phyloP scores from a whole-genome alignment of 2,797 vertebrate genomes.

The Bradypodion pumilum region DNA sequence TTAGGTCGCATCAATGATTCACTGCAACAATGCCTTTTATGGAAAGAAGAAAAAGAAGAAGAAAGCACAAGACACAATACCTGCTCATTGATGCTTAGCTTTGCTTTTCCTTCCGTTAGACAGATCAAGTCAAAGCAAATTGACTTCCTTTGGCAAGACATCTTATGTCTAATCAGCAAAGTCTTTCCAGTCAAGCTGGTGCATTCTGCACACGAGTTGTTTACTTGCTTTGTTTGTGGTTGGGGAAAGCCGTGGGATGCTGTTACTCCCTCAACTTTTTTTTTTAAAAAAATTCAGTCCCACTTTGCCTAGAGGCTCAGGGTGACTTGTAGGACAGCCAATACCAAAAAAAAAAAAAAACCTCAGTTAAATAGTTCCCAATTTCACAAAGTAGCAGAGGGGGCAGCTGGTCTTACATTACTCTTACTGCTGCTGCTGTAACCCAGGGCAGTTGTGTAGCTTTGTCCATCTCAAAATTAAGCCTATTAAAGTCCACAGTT shows the following conservation, averaged over 20 bases:
- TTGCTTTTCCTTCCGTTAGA: conserved; percentile 44
- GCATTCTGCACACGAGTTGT: neutral
- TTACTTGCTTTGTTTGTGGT: neutral
- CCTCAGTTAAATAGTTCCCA: neutral
- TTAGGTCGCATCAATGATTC: conserved; percentile 67
- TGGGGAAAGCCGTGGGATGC: neutral
- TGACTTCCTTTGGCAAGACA: conserved; percentile 38
- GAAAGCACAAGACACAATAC: conserved; percentile 43
- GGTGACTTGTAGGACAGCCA: neutral
- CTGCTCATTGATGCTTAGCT: conserved; percentile 71
- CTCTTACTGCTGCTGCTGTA: too few relatives aligned
- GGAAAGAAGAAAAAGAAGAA: neutral
- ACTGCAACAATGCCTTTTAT: conserved; percentile 67
- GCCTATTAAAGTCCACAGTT: too few relatives aligned
- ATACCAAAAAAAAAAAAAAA: neutral
- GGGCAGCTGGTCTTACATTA: too few relatives aligned
- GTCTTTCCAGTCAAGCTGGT: neutral
- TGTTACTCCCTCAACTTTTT: neutral
- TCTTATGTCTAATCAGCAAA: neutral
- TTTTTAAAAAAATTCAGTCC: neutral
- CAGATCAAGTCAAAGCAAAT: conserved; percentile 53
- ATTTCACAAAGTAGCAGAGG: neutral
- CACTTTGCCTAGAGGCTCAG: neutral
- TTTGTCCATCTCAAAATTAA: too few relatives aligned
- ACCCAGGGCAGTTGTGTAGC: too few relatives aligned